Conservation (phyloP, 2,113 vertebrate genomes). For the Esox niger region DNA sequence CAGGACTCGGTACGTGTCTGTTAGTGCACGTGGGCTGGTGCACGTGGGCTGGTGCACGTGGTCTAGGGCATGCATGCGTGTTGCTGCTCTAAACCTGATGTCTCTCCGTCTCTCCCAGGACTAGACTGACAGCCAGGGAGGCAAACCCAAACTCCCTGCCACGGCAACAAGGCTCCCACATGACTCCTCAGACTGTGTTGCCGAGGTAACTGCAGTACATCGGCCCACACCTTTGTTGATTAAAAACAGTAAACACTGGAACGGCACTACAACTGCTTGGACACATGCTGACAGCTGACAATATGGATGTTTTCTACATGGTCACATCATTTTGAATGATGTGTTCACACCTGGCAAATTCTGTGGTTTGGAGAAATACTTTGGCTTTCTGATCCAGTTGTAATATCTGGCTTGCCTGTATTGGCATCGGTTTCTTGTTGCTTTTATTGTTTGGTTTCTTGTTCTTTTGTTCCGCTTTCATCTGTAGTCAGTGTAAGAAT, state of each 20-base stretch:
- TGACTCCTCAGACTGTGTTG: slow-evolving; percentile 40
- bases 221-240: too few relatives aligned
- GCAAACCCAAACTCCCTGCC: slow-evolving; percentile 32
- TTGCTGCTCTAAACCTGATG: neutral
- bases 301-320: too few relatives aligned
- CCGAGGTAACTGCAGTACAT: slow-evolving; percentile 46
- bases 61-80: neutral
- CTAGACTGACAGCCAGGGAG: slow-evolving; percentile 26
- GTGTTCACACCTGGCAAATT: too few relatives aligned
- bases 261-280: neutral
- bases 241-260: too few relatives aligned
- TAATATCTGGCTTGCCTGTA: neutral
- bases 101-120: neutral
- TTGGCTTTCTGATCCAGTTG: neutral
- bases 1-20: neutral
- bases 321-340: too few relatives aligned
- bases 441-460: slow-evolving; percentile 7
- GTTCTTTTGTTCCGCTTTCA: slow-evolving; percentile 25
- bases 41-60: neutral
- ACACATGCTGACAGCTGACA: neutral
- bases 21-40: slow-evolving; percentile 1
- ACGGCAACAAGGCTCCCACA: slow-evolving; percentile 49
- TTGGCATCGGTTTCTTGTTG: neutral
- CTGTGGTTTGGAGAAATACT: too few relatives aligned
- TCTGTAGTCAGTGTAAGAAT: neutral